These are phyloP conservation scores for Cosmia pyralina DNA, from an alignment of 2,888 invertebrate species.

Conservation along the genomic window DNA sequence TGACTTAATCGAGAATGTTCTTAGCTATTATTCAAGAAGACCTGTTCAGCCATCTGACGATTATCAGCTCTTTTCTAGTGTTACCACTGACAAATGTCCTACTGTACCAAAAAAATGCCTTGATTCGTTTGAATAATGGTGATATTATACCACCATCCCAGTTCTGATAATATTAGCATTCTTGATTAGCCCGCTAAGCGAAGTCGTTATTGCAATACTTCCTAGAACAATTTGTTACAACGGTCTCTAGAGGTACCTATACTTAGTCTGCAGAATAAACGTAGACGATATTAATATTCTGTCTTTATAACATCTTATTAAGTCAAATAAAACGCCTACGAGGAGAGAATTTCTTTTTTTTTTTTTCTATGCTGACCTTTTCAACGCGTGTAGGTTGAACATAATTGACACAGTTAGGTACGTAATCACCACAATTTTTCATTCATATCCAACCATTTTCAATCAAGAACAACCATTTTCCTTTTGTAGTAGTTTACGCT, in stretches of 20 bases:
- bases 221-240: slow-evolving; percentile 26
- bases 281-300: slow-evolving; percentile 7
- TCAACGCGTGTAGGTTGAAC: slow-evolving; percentile 13
- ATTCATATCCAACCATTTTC: neutral
- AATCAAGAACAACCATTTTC: no score
- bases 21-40: no score
- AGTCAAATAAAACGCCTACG: slow-evolving; percentile 18
- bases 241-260: slow-evolving; percentile 24
- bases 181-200: slow-evolving; percentile 37
- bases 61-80: no score
- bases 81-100: no score
- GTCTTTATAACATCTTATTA: slow-evolving; percentile 10
- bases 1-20: no score
- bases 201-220: slow-evolving; percentile 25
- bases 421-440: neutral
- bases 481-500: no score
- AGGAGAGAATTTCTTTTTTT: neutral
- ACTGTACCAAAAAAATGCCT: slow-evolving; percentile 15
- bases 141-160: slow-evolving; percentile 30
- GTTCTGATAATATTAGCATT: slow-evolving; percentile 35
- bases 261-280: slow-evolving; percentile 13
- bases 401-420: neutral
- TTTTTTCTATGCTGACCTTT: slow-evolving; percentile 24
- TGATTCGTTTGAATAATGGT: slow-evolving; percentile 32
- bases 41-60: no score